These are phyloP conservation scores for Halcyon badia DNA, from an alignment of 2,797 vertebrate species.

Conservation along the genomic window DNA sequence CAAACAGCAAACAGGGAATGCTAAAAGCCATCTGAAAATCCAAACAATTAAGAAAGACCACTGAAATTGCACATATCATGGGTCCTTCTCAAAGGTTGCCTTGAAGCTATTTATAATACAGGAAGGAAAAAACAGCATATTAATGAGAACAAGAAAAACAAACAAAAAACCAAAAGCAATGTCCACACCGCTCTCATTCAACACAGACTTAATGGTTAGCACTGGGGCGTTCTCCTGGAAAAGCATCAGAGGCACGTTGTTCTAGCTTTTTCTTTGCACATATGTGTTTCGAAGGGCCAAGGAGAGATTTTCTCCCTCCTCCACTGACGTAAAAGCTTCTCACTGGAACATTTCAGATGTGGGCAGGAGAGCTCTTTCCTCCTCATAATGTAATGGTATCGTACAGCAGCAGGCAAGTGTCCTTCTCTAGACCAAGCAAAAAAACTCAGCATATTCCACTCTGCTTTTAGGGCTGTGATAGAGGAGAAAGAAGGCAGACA, in stretches of 20 bases:
- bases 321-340: neutral
- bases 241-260: neutral
- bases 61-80: neutral
- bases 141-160: neutral
- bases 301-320: neutral
- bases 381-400: neutral
- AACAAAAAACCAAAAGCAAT: neutral
- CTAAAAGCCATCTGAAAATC: neutral
- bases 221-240: neutral
- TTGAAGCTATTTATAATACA: neutral
- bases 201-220: neutral
- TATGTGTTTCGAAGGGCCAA: neutral
- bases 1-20: neutral
- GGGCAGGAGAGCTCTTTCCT: neutral
- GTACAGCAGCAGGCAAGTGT: neutral
- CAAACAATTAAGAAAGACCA: neutral
- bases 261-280: neutral
- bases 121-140: neutral
- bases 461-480: neutral
- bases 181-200: neutral
- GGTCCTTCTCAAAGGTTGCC: neutral
- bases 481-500: neutral
- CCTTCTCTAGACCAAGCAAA: neutral
- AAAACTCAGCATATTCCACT: neutral
- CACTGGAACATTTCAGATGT: neutral